These are phyloP conservation scores for Cremastobaeus sp. DNA, from an alignment of 2,888 invertebrate species.

Conservation along the genomic window DNA sequence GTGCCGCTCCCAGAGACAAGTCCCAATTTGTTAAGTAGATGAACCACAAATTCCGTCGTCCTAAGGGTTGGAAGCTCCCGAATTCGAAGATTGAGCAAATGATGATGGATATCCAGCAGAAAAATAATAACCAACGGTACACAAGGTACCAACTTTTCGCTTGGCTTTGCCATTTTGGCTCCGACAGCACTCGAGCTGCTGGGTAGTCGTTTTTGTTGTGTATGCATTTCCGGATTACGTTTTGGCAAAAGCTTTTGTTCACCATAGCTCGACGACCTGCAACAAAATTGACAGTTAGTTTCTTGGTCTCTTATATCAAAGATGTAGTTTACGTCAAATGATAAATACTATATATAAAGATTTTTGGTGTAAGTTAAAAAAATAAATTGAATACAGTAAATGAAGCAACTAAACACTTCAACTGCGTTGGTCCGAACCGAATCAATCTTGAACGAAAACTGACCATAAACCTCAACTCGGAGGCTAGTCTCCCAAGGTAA, in stretches of 20 bases:
- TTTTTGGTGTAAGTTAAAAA: too few relatives aligned
- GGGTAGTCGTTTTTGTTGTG: conserved; percentile 65
- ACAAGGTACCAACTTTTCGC: conserved; percentile 75
- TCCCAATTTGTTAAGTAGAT: conserved; percentile 89
- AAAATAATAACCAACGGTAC: conserved; percentile 81
- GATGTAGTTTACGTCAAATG: too few relatives aligned
- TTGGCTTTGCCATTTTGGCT: conserved; percentile 68
- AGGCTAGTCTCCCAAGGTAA: too few relatives aligned
- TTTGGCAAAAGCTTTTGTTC: conserved; percentile 74
- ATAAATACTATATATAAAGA: too few relatives aligned
- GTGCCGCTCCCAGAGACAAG: conserved; percentile 80
- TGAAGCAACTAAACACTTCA: neutral
- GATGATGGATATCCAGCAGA: conserved; percentile 79
- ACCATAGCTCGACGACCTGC: conserved; percentile 76
- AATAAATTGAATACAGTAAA: too few relatives aligned
- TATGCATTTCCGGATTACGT: conserved; percentile 71
- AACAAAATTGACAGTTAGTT: conserved; percentile 21
- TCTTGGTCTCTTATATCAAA: too few relatives aligned
- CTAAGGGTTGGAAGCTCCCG: conserved; percentile 67
- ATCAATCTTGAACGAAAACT: too few relatives aligned
- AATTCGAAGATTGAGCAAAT: conserved; percentile 75
- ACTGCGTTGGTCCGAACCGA: too few relatives aligned
- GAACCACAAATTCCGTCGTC: conserved; percentile 80
- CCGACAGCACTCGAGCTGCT: conserved; percentile 68
- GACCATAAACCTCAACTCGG: too few relatives aligned